Evolutionary conservation across 2,888 invertebrate genomes (phyloP).

Genomic region (Papilio protenor): DNA sequence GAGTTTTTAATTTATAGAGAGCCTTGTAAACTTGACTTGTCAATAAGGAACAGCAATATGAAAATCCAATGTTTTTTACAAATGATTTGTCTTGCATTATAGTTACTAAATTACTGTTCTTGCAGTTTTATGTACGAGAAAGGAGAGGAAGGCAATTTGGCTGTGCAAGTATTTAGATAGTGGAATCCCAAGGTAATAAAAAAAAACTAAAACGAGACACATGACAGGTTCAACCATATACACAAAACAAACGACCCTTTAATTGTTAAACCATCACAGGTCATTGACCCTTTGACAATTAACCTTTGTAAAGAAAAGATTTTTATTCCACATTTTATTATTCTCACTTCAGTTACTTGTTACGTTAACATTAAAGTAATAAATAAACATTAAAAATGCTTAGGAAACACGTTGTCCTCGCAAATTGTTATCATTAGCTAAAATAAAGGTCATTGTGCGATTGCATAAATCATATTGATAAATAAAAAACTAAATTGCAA

Average conservation of each 20-base stretch:
- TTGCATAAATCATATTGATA: slow-evolving; percentile 8
- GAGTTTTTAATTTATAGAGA: background rate
- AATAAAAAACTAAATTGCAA: slow-evolving; percentile 11
- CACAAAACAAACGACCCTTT: background rate
- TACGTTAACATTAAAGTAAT: background rate
- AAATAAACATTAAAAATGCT: slow-evolving; percentile 3
- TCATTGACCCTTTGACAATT: background rate
- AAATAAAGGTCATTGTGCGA: slow-evolving; percentile 23
- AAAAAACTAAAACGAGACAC: background rate
- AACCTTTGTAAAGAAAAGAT: background rate
- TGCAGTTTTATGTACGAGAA: background rate
- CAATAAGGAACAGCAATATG: background rate
- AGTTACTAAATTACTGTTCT: background rate
- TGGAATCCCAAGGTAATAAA: background rate
- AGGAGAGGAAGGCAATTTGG: background rate
- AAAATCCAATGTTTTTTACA: background rate
- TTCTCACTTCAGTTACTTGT: background rate
- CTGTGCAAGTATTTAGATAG: background rate
- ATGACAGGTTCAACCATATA: background rate
- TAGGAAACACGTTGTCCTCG: slow-evolving; percentile 15
- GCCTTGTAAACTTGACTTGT: slow-evolving; percentile 4
- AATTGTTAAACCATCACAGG: background rate
- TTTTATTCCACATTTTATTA: background rate
- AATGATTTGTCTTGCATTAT: background rate
- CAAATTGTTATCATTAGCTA: slow-evolving; percentile 1